These are phyloP conservation scores for Cataglyphis rosenhaueri DNA, from an alignment of 2,888 invertebrate species.

Conservation along the genomic window DNA sequence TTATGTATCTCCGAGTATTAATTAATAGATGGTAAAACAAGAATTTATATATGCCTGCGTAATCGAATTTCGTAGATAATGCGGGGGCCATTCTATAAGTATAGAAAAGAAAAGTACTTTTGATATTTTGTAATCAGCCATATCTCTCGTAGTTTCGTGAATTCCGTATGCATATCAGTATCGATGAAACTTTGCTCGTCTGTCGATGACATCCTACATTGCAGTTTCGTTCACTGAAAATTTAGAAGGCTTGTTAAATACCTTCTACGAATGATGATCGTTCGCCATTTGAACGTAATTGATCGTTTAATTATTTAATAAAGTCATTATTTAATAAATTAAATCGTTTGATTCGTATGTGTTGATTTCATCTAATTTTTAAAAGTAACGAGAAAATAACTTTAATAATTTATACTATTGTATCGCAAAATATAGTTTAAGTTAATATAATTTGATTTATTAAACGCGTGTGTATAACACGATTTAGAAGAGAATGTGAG, in stretches of 20 bases:
- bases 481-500: not conserved
- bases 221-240: constrained; percentile 1
- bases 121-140: constrained; percentile 34
- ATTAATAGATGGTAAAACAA: constrained; percentile 1
- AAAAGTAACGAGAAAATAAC: not conserved
- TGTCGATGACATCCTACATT: not conserved
- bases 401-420: constrained; percentile 38
- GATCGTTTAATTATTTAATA: constrained; percentile 17
- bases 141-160: constrained; percentile 35
- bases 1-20: not conserved
- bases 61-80: constrained; percentile 17
- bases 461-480: not conserved
- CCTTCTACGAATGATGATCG: not conserved
- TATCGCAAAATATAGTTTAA: constrained; percentile 17
- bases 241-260: not conserved
- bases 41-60: not conserved
- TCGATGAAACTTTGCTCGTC: constrained; percentile 14
- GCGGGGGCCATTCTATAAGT: constrained; percentile 32
- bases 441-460: constrained; percentile 23
- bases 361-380: constrained; percentile 7
- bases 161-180: not conserved
- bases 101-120: constrained; percentile 4
- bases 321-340: constrained; percentile 7
- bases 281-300: not conserved
- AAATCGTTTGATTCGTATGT: not conserved